Conservation (phyloP, 2,888 invertebrate species). For the Lissocephala sabroskyi region DNA sequence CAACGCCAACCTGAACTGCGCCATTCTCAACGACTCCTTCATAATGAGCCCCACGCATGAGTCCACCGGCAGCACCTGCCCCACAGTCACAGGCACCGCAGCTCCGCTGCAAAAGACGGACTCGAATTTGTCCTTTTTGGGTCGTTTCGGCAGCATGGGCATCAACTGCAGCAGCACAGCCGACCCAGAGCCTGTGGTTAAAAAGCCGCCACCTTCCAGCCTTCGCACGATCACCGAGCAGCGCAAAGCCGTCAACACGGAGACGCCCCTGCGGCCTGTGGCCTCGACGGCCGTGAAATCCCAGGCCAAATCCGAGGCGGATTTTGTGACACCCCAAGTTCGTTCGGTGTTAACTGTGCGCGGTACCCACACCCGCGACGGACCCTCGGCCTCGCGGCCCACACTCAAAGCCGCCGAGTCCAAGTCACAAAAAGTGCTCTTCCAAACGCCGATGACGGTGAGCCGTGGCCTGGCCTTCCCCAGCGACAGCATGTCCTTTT, state of each 20-base stretch:
- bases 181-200: slow-evolving; percentile 13
- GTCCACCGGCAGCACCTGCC: slow-evolving; percentile 22
- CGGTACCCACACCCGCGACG: slow-evolving; percentile 26
- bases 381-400: no score
- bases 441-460: slow-evolving; percentile 71
- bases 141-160: slow-evolving; percentile 58
- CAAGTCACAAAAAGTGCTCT: slow-evolving; percentile 70
- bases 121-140: slow-evolving; percentile 54
- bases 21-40: slow-evolving; percentile 70
- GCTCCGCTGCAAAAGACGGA: slow-evolving; percentile 23
- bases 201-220: slow-evolving; percentile 24
- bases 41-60: slow-evolving; percentile 62
- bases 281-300: slow-evolving; percentile 6
- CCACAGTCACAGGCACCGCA: slow-evolving; percentile 23
- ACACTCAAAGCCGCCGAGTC: slow-evolving; percentile 34
- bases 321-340: slow-evolving; percentile 69
- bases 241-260: slow-evolving; percentile 25
- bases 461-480: slow-evolving; percentile 54
- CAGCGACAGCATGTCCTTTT: slow-evolving; percentile 66
- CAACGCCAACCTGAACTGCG: slow-evolving; percentile 68
- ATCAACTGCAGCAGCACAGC: slow-evolving; percentile 38
- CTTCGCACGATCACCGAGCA: slow-evolving; percentile 26
- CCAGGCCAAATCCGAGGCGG: slow-evolving; percentile 33
- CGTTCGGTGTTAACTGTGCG: slow-evolving; percentile 45
- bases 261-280: slow-evolving; percentile 48